phyloP scores from a whole-genome alignment of 2,888 invertebrate species.

The Tetramorium bicarinatum region DNA sequence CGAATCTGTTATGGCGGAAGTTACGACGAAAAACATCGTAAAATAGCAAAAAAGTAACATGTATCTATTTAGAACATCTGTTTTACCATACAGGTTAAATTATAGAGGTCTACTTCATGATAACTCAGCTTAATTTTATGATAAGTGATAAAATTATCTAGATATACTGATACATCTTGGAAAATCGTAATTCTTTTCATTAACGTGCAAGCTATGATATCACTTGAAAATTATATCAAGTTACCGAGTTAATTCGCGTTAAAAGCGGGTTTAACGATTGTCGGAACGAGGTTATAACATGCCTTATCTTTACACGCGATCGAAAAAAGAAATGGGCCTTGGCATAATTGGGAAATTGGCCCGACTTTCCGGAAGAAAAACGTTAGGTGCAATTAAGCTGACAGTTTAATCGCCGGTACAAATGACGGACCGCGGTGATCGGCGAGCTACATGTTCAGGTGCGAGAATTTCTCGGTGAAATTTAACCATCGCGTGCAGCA shows the following conservation, averaged over 20 bases:
- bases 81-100: not conserved
- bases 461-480: constrained; percentile 44
- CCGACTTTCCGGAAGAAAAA: constrained; percentile 43
- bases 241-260: constrained; percentile 1
- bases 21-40: not conserved
- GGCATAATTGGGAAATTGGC: constrained; percentile 35
- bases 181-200: constrained; percentile 23
- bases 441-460: constrained; percentile 15
- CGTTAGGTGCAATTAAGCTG: constrained; percentile 39
- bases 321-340: constrained; percentile 21
- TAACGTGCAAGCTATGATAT: not conserved
- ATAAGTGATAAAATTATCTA: not conserved
- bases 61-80: not conserved
- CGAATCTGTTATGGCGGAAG: constrained; percentile 11
- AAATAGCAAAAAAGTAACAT: not conserved
- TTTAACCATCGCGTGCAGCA: constrained; percentile 58
- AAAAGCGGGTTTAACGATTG: constrained; percentile 11
- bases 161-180: not conserved
- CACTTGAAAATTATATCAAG: constrained; percentile 25
- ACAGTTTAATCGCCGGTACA: constrained; percentile 45
- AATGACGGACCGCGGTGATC: constrained; percentile 40
- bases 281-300: constrained; percentile 14
- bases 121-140: not conserved
- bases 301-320: constrained; percentile 34
- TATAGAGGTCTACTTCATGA: not conserved